These are phyloP conservation scores for Dynastes grantii DNA, from an alignment of 2,888 invertebrate genomes.

Conservation along the genomic window DNA sequence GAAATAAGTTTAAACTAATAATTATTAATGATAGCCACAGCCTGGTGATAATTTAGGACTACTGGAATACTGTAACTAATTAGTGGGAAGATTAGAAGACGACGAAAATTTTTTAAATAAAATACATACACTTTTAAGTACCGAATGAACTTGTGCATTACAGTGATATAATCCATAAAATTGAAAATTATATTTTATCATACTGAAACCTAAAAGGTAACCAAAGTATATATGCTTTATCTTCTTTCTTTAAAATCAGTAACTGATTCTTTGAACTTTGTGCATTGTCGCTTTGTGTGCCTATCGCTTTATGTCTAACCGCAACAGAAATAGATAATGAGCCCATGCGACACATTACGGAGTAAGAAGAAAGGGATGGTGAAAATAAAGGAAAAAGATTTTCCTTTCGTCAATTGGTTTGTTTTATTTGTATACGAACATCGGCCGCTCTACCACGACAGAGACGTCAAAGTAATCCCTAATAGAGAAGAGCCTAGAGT, in stretches of 20 bases:
- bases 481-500: constrained; percentile 42
- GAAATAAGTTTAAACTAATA: no score
- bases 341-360: constrained; percentile 18
- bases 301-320: background rate
- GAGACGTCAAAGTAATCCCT: constrained; percentile 45
- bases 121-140: no score
- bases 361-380: constrained; percentile 18
- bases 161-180: no score
- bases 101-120: no score
- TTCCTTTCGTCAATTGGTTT: constrained; percentile 37
- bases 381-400: constrained; percentile 30
- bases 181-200: no score
- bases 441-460: constrained; percentile 40
- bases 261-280: background rate
- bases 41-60: no score
- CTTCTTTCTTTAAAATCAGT: background rate
- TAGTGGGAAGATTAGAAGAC: no score
- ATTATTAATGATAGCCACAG: no score
- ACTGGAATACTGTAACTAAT: no score
- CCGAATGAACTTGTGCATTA: no score
- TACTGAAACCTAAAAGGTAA: no score
- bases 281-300: background rate
- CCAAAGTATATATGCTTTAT: no score
- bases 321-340: constrained; percentile 20
- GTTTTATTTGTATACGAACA: constrained; percentile 45